Percentiles rank a stretch among this genome's conserved stretches.
Conservation (phyloP, 2,797 vertebrate genomes). For the Enteromius paludinosus region DNA sequence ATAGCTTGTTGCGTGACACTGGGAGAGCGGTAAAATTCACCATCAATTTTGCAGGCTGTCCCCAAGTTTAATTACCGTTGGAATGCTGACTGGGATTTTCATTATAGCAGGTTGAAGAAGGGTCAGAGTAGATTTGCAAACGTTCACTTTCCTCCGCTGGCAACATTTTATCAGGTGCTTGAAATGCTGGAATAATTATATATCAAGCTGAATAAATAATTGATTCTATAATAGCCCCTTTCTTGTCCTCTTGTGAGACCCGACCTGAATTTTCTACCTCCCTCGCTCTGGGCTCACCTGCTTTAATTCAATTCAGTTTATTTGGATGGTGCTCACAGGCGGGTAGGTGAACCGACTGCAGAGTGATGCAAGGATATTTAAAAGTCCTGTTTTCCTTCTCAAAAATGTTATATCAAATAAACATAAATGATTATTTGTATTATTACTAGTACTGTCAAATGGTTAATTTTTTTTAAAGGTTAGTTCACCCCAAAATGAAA, state of each 20-base stretch:
- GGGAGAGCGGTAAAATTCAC: slow-evolving; percentile 42
- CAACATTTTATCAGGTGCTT: slow-evolving; percentile 54
- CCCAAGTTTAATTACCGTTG: slow-evolving; percentile 57
- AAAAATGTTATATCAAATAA: background rate
- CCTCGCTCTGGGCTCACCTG: background rate
- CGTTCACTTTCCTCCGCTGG: slow-evolving; percentile 29
- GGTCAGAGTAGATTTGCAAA: slow-evolving; percentile 57
- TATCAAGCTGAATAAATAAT: slow-evolving; percentile 57
- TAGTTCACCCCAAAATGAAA: no score
- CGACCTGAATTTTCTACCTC: slow-evolving; percentile 29
- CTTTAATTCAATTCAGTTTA: slow-evolving; percentile 1
- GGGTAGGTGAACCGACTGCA: background rate
- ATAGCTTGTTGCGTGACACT: slow-evolving; percentile 56
- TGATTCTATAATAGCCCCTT: slow-evolving; percentile 47
- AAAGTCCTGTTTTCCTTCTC: background rate
- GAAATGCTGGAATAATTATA: slow-evolving; percentile 58
- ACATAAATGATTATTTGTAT: background rate
- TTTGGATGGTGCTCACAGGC: background rate
- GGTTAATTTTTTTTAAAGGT: no score
- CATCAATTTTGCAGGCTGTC: slow-evolving; percentile 50
- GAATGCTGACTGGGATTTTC: slow-evolving; percentile 58
- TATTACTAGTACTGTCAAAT: background rate
- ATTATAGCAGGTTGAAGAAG: slow-evolving; percentile 54
- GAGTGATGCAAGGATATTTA: background rate
- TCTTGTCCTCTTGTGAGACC: slow-evolving; percentile 38